Evolutionary conservation across 2,888 invertebrate genomes (phyloP).

Genomic region (Epinotia demarniana): DNA sequence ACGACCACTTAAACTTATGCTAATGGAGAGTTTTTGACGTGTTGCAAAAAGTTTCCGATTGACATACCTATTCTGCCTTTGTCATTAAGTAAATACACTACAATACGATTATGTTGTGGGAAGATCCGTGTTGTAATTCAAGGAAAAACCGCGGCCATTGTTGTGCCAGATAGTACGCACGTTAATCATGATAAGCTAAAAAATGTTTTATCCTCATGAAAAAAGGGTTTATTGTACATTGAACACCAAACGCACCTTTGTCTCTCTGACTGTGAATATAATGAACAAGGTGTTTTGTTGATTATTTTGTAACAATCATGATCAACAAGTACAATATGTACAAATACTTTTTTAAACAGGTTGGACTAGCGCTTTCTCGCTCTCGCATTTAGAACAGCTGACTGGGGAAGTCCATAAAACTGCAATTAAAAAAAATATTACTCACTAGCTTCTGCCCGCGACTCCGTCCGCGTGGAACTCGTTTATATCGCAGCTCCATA

Average conservation of each 20-base stretch:
- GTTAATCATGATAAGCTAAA: background rate
- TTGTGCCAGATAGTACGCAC: conserved; percentile 11
- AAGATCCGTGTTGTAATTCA: conserved; percentile 38
- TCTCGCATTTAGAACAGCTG: too few species aligned
- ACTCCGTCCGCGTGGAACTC: too few species aligned
- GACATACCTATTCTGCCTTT: background rate
- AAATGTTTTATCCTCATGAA: background rate
- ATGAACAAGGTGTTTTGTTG: background rate
- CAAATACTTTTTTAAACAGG: too few species aligned
- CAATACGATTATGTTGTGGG: conserved; percentile 17
- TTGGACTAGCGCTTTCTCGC: too few species aligned
- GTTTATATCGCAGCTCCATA: too few species aligned
- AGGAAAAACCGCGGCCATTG: conserved; percentile 37
- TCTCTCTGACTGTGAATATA: background rate
- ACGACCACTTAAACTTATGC: too few species aligned
- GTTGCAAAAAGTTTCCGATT: too few species aligned
- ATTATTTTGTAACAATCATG: background rate
- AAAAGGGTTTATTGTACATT: background rate
- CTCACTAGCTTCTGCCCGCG: too few species aligned
- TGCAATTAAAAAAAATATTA: too few species aligned
- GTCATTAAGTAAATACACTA: background rate
- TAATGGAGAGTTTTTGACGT: too few species aligned
- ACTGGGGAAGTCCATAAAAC: too few species aligned
- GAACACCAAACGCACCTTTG: background rate
- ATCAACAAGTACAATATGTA: too few species aligned